phyloP scores from a whole-genome alignment of 2,797 vertebrate species.

The Calcarius lapponicus region DNA sequence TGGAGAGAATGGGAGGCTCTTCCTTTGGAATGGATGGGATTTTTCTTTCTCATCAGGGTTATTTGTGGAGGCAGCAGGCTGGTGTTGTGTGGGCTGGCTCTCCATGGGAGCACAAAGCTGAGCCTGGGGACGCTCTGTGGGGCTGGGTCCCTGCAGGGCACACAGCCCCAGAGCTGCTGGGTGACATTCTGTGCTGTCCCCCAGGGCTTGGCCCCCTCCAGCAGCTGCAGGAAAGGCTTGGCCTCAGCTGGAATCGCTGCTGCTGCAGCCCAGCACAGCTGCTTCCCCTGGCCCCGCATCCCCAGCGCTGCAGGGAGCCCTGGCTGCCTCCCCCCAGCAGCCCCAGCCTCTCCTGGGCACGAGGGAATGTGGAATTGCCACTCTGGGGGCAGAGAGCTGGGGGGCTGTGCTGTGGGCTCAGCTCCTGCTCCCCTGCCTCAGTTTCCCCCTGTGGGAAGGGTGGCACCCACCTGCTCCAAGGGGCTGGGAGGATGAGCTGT shows the following conservation, averaged over 20 bases:
- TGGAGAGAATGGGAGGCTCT: background rate
- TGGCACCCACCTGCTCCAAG: accelerated
- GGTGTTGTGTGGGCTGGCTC: background rate
- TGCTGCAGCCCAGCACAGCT: background rate
- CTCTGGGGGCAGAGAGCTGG: accelerated
- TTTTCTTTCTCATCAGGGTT: background rate
- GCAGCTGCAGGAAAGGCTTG: background rate
- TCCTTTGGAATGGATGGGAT: background rate
- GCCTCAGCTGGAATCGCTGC: background rate
- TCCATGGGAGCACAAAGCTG: background rate
- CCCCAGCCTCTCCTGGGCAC: background rate
- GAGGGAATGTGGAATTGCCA: background rate
- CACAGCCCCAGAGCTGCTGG: background rate
- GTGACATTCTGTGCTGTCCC: background rate
- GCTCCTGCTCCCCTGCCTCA: background rate
- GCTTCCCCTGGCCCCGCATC: background rate
- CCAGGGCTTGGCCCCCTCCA: background rate
- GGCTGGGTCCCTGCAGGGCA: background rate
- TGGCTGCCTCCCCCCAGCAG: background rate
- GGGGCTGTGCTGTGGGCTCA: background rate
- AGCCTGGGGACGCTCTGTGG: accelerated
- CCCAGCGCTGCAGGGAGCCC: background rate
- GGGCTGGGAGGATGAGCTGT: background rate
- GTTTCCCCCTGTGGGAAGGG: accelerated
- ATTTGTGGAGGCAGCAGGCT: background rate